Base-by-base conservation (phyloP, 2,113 vertebrate species). In the Scolopax mira region DNA sequence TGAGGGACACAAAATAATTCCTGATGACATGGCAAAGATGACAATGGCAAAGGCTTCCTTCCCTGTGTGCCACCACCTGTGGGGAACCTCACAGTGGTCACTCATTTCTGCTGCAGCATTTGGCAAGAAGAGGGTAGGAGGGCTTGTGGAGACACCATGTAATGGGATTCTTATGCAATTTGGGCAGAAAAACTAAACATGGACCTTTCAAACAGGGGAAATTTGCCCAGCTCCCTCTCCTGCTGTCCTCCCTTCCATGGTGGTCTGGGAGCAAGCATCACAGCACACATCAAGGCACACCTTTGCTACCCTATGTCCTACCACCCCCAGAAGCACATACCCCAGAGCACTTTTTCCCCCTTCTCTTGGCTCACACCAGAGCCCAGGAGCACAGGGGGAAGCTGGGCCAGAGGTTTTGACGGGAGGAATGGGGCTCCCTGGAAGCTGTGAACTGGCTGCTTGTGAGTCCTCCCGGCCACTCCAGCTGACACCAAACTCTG, bases 101-200 rank as follows among this genome's bases (percentile, higher is more conserved):
- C 28, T 72, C 27, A 27, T 84, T 91, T 82, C 78, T 85, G 66
- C 46, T 66, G 39, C 61, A 60, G 23, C 4, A 1, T 64, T 79
- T 78, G 57, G 15, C 30, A 71, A 31, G 0, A 2, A 90, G 30
- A 69, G 67, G 42, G 44, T 33, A 87, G 27, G 42, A 89, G 27
- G 54, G 8, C 44, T 88, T 1, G 0, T 3, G 2, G 39, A 55
- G 14, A 37, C 11, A 33, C n/a, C 19, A 33, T 1, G 0, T 22
- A 15, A 15, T 4, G 44, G 51, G 19, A 31, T 79, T 66, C 62
- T 35, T 58, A 39, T 28, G 64, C 33, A 46, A 16, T 85, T 48
- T 37, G 12, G 28, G 41, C 46, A 85, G 46, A 57, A 81, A 81
- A 93, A 42, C 3, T 57, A 57, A 82, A 65, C 37, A 51, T 1